These are phyloP conservation scores for Lypha dubia DNA, from an alignment of 2,888 invertebrate genomes.

Conservation along the genomic window DNA sequence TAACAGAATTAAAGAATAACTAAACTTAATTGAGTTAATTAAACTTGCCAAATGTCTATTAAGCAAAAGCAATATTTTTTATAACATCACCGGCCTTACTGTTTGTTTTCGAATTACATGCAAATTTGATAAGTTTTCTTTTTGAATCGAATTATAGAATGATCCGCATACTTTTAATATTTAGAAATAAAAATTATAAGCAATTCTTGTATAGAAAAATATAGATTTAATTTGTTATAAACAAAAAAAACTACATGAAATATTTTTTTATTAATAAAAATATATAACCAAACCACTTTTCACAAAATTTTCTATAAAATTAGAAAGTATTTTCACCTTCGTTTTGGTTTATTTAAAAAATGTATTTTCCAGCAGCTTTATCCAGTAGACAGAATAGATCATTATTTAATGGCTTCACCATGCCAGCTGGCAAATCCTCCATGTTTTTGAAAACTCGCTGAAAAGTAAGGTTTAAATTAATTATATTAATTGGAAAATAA, in stretches of 20 bases:
- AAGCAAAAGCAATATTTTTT: slow-evolving; percentile 38
- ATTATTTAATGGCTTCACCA: slow-evolving; percentile 89
- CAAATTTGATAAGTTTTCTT: too few relatives aligned
- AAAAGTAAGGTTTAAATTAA: slow-evolving; percentile 77
- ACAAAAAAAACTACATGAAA: slow-evolving; percentile 12
- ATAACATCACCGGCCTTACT: not conserved
- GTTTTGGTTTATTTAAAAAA: slow-evolving; percentile 16
- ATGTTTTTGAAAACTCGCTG: slow-evolving; percentile 91
- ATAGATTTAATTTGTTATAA: slow-evolving; percentile 53
- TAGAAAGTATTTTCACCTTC: not conserved
- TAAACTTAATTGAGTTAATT: slow-evolving; percentile 51
- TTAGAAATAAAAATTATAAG: slow-evolving; percentile 29
- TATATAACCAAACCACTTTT: not conserved
- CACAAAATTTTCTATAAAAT: slow-evolving; percentile 3
- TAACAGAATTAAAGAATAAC: slow-evolving; percentile 31
- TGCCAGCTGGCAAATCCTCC: slow-evolving; percentile 90
- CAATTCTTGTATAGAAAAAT: slow-evolving; percentile 45
- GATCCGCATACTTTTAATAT: slow-evolving; percentile 4
- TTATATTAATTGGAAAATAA: not conserved
- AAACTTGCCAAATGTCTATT: slow-evolving; percentile 66
- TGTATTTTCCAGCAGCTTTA: slow-evolving; percentile 83
- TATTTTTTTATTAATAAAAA: slow-evolving; percentile 38
- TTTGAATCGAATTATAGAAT: too few relatives aligned
- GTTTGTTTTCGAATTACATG: too few relatives aligned
- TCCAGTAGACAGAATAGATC: slow-evolving; percentile 88